These are phyloP conservation scores for Taenioides sp. DNA, from an alignment of 2,797 vertebrate genomes.

Conservation along the genomic window DNA sequence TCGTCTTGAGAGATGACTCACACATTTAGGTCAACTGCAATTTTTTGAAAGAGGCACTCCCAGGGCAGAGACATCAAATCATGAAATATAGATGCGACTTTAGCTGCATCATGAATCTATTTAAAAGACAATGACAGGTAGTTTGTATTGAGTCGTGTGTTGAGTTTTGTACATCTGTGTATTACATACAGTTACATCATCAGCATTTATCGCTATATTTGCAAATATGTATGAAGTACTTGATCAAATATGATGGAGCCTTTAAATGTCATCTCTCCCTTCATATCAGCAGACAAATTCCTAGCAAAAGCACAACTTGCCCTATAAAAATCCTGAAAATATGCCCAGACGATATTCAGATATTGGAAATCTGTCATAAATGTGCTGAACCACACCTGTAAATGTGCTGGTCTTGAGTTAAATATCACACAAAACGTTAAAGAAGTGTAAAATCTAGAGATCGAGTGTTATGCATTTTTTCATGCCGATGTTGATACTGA, in stretches of 20 bases:
- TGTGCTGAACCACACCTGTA: too few relatives aligned
- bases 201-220: not conserved
- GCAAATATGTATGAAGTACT: not conserved
- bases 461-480: too few relatives aligned
- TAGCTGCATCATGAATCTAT: conserved; percentile 1
- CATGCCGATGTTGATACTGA: too few relatives aligned
- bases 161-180: not conserved
- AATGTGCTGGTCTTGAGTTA: too few relatives aligned
- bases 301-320: not conserved
- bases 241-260: not conserved
- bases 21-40: conserved; percentile 28
- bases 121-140: not conserved
- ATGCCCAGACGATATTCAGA: not conserved
- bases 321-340: not conserved
- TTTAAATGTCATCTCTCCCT: not conserved
- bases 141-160: not conserved
- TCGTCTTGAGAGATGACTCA: conserved; percentile 28
- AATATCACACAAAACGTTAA: too few relatives aligned
- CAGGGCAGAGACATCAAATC: conserved; percentile 7
- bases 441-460: too few relatives aligned
- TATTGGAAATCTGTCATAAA: not conserved
- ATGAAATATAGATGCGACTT: conserved; percentile 13
- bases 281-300: not conserved
- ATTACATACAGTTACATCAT: not conserved
- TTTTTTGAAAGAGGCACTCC: conserved; percentile 3